Base-by-base conservation (phyloP, 2,888 invertebrate species). In the Platycnemis pennipes region DNA sequence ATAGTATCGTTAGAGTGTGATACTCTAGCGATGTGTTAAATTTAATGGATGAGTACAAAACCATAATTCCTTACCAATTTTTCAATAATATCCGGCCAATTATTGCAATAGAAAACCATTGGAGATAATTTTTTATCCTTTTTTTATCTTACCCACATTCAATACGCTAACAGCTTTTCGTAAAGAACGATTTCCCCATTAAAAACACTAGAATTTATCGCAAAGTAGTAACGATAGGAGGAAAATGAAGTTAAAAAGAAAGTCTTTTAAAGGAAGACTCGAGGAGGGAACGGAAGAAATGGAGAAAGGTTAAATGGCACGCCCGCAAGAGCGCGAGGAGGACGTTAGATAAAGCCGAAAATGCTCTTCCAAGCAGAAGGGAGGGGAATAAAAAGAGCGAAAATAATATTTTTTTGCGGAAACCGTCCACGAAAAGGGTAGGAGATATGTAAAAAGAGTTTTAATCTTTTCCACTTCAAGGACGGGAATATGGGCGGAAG, bases 321-420 rank as follows among this genome's bases (percentile, higher is more conserved):
- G 63, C 22, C 26, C 8, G 63, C 26, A 63, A 63, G n/a, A 63
- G 63, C 13, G 8, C 37, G 37, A 37, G 16, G 37, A 77, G 77
- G 37, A 37, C 63, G 63, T 37, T 77, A 77, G 77, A 77, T 77
- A 77, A 77, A 77, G 13, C 37, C 77, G 37, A 77, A 77, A 77
- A 77, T 37, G 77, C 77, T 77, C 77, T 37, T 77, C 77, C 77
- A 77, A 37, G 77, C 77, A n/a, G 22, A 26, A 63, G 63, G 77
- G 37, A 1, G 37, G 37, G 26, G 77, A 77, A 77, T 37, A 37
- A 37, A 37, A 77, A 77, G 37, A 16, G n/a, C n/a, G n/a, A 63
- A 63, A 26, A 63, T 26, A 37, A 77, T 0, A 31, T 37, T 31
- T 77, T 77, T 77, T 77, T 37, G 22, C 7, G 37, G 49, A 37